phyloP scores from a whole-genome alignment of 2,113 vertebrate genomes.

The Menura novaehollandiae region DNA sequence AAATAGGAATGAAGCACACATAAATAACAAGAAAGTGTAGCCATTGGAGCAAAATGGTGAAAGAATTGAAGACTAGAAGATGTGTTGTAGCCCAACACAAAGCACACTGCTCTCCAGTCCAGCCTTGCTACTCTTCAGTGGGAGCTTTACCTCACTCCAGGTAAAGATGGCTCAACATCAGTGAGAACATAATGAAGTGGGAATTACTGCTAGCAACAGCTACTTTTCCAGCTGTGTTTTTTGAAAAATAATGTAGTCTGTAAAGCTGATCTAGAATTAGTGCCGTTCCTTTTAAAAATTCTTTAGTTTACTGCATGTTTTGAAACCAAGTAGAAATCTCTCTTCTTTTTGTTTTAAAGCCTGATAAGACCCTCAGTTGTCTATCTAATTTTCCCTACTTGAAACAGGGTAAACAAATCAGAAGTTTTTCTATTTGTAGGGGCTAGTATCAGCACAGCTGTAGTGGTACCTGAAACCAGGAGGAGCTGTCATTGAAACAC shows the following conservation, averaged over 20 bases:
- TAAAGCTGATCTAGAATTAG: neutral
- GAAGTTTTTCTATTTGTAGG: neutral
- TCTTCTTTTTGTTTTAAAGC: too few species aligned
- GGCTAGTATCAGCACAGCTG: neutral
- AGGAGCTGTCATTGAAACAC: neutral
- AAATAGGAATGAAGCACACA: neutral
- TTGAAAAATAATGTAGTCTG: neutral
- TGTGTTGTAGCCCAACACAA: neutral
- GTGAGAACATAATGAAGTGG: neutral
- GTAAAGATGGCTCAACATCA: neutral
- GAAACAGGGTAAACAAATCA: neutral
- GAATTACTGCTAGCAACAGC: neutral
- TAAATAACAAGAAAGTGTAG: neutral
- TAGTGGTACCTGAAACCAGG: neutral
- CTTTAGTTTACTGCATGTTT: neutral
- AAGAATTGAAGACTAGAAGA: neutral
- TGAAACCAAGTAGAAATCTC: neutral
- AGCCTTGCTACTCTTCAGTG: neutral
- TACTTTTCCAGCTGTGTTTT: neutral
- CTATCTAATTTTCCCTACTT: neutral
- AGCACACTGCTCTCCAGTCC: neutral
- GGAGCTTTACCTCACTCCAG: neutral
- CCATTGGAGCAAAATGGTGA: neutral
- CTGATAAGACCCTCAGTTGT: neutral
- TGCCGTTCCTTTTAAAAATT: neutral